Evolutionary conservation across 1,140 invertebrate species (phyloP), one percentile per base, ranked within the genome.

Genomic region (Scaptomyza montana): DNA sequence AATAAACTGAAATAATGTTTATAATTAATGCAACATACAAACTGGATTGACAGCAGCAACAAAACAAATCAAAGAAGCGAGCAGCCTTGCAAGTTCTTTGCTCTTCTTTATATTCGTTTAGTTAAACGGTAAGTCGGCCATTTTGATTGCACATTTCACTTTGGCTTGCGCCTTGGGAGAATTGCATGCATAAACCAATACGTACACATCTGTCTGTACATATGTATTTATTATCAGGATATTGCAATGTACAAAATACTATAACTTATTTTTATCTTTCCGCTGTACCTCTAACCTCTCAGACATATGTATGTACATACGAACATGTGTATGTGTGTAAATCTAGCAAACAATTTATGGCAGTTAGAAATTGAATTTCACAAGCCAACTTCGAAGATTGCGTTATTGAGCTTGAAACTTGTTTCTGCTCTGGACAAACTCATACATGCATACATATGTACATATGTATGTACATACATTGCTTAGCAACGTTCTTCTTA

Each of bases 91-190:
- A 61, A 69, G 53, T 69, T 69, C 57, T 74, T 50, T 59, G 67
- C 64, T 59, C 70, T 62, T 68, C 64, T 74, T 51, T 63, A 43
- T 12, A 68, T 69, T 56, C 64, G 57, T 56, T 6, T 64, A 41
- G 21, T 64, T 57, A 65, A 67, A 86, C 74, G 84, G 84, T 89
- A 89, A 89, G 84, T 87, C 80, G 50, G 81, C 82, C 82, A 87
- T 89, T 77, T 87, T 89, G 50, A 79, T 89, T 87, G 63, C 54
- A 67, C 28, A 67, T 74, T 75, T 84, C 33, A 47, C 43, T 60
- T 47, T 47, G 41, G 21, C 39, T 55, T 67, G 54, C 36, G 59
- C 46, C 30, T 63, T 68, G 16, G n/a, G 8, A 19, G 12, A 62
- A 74, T 54, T 57, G 57, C 45, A 41, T 16, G 55, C 45, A 49